Evolutionary conservation across 2,888 invertebrate genomes (phyloP).

Genomic region (Sminthurides aquaticus): DNA sequence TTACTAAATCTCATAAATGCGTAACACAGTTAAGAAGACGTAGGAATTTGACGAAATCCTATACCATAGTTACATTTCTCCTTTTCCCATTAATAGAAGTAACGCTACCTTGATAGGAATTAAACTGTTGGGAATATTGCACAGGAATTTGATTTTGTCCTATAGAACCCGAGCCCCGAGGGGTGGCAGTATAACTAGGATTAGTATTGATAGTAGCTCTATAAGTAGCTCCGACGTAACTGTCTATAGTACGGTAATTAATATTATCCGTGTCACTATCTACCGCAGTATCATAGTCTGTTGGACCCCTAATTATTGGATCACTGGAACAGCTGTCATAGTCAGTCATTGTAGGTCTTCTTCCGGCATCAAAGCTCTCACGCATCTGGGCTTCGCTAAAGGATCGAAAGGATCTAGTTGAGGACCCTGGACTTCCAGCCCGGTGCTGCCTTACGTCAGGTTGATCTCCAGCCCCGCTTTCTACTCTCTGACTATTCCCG

Average conservation of each 20-base stretch:
- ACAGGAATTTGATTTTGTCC: conserved; percentile 19
- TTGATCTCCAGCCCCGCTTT: conserved; percentile 1
- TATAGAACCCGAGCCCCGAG: conserved; percentile 11
- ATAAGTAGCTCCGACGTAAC: conserved; percentile 35
- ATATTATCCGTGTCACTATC: conserved; percentile 41
- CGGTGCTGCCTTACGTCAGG: background rate
- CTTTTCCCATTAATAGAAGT: conserved; percentile 52
- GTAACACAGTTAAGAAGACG: background rate
- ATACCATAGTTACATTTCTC: conserved; percentile 58
- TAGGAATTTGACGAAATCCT: background rate
- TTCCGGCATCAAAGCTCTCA: conserved; percentile 33
- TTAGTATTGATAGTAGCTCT: conserved; percentile 28
- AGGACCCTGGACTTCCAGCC: conserved; percentile 30
- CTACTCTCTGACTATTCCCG: conserved; percentile 36
- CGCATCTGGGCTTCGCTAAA: conserved; percentile 39
- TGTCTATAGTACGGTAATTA: conserved; percentile 41
- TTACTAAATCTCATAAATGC: background rate
- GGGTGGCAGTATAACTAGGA: conserved; percentile 19
- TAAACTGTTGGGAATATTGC: conserved; percentile 46
- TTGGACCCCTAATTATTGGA: conserved; percentile 37
- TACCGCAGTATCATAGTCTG: conserved; percentile 42
- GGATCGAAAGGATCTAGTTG: conserved; percentile 40
- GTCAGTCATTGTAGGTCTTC: conserved; percentile 30
- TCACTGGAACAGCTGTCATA: conserved; percentile 43
- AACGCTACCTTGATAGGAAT: conserved; percentile 53